Conservation (phyloP, 35 echinoderm and acorn worm species). For the Acanthaster planci region DNA sequence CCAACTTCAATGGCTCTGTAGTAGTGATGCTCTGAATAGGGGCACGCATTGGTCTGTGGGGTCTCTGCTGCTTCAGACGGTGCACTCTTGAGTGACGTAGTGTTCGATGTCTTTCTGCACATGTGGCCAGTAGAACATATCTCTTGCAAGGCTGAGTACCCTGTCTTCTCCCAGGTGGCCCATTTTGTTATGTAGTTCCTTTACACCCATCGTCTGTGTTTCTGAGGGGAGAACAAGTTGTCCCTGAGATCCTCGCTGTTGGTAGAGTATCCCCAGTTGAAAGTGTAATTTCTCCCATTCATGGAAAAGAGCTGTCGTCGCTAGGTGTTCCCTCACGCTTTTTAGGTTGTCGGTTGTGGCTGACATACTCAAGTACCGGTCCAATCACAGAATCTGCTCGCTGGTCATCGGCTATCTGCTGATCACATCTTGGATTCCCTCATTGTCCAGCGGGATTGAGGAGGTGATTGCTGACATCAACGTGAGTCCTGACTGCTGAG, state of each 20-base stretch:
- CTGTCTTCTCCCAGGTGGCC: conserved; percentile 54
- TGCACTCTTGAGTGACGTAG: conserved; percentile 53
- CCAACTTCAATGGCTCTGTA: conserved; percentile 39
- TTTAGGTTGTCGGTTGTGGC: not conserved
- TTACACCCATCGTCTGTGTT: conserved; percentile 30
- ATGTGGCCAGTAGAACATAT: conserved; percentile 68
- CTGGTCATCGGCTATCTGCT: not conserved
- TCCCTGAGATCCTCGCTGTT: not conserved
- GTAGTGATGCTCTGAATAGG: conserved; percentile 30
- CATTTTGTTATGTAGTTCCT: conserved; percentile 66
- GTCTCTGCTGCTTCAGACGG: conserved; percentile 47
- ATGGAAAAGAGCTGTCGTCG: conserved; percentile 18
- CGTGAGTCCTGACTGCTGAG: not conserved
- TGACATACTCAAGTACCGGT: not conserved
- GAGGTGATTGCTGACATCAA: not conserved
- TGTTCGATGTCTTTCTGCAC: conserved; percentile 41
- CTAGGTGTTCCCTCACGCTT: not conserved
- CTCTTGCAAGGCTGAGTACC: conserved; percentile 36
- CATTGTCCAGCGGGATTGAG: not conserved
- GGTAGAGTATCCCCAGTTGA: conserved; percentile 3
- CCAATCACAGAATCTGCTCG: not conserved
- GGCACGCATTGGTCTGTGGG: not conserved
- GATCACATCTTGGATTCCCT: not conserved
- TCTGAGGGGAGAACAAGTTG: conserved; percentile 31
- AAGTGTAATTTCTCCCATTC: conserved; percentile 31